phyloP scores from a whole-genome alignment of 2,113 vertebrate genomes.

The Phasianus colchicus region DNA sequence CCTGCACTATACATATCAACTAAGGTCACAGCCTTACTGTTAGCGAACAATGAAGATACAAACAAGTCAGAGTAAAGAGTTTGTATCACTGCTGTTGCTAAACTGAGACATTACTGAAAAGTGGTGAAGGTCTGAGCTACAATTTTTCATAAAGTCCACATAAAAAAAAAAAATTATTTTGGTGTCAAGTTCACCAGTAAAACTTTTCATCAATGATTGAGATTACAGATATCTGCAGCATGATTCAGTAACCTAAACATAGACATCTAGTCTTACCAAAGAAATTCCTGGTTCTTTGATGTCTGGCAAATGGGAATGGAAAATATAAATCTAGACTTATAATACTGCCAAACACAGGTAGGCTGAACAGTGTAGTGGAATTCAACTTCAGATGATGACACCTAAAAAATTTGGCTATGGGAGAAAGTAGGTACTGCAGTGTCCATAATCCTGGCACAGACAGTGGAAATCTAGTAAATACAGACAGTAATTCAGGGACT shows the following conservation, averaged over 20 bases:
- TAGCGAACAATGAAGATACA: neutral
- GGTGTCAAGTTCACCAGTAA: neutral
- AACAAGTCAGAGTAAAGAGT: neutral
- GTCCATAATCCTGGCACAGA: neutral
- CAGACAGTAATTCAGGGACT: neutral
- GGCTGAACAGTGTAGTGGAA: neutral
- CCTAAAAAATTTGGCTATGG: neutral
- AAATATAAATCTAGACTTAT: neutral
- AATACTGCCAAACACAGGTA: neutral
- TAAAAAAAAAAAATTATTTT: neutral
- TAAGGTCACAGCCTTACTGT: rapidly evolving
- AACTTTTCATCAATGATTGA: neutral
- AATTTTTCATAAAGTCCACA: neutral
- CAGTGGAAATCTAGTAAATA: neutral
- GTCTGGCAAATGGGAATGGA: neutral
- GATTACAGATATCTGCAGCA: neutral
- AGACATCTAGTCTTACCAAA: neutral
- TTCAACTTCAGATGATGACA: neutral
- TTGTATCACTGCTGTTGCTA: neutral
- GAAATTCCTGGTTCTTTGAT: neutral
- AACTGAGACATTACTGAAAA: neutral
- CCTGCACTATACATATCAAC: neutral
- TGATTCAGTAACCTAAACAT: neutral
- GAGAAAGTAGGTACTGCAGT: neutral
- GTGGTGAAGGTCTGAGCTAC: neutral